Conservation (phyloP, 92 coral and sea anemone genomes). For the Zoanthus sociatus region DNA sequence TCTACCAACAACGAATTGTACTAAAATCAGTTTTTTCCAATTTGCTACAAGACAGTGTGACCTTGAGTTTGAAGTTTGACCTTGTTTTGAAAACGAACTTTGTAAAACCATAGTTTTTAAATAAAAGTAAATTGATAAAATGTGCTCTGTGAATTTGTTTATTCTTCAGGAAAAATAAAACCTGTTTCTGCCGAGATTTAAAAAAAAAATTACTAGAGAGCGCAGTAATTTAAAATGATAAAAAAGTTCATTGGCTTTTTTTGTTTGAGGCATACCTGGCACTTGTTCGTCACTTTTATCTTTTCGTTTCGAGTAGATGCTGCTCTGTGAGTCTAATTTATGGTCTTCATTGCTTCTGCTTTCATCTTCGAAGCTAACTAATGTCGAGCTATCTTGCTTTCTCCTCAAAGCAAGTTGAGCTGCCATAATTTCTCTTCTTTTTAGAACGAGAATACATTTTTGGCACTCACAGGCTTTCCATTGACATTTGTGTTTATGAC, state of each 20-base stretch:
- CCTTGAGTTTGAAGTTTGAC: too few species aligned
- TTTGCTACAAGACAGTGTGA: too few species aligned
- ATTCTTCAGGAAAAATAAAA: too few species aligned
- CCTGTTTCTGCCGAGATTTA: background rate
- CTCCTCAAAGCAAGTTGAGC: constrained; percentile 77
- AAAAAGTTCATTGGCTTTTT: background rate
- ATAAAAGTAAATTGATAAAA: too few species aligned
- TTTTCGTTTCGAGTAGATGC: background rate
- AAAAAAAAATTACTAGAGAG: background rate
- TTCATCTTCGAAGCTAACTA: constrained; percentile 9
- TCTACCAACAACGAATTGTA: too few species aligned
- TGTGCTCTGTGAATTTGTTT: too few species aligned
- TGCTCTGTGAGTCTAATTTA: background rate
- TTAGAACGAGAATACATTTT: constrained; percentile 65
- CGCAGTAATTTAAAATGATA: background rate
- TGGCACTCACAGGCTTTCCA: constrained; percentile 73
- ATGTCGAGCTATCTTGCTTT: constrained; percentile 39
- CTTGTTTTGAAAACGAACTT: too few species aligned
- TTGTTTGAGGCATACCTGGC: constrained; percentile 7
- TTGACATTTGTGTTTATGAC: constrained; percentile 69
- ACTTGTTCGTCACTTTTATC: background rate
- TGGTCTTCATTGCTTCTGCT: background rate
- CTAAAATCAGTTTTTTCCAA: too few species aligned
- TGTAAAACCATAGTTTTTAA: too few species aligned
- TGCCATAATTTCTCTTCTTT: constrained; percentile 76